These are phyloP conservation scores for Drosophila prosaltans DNA, from an alignment of 1,140 invertebrate species.

Conservation along the genomic window DNA sequence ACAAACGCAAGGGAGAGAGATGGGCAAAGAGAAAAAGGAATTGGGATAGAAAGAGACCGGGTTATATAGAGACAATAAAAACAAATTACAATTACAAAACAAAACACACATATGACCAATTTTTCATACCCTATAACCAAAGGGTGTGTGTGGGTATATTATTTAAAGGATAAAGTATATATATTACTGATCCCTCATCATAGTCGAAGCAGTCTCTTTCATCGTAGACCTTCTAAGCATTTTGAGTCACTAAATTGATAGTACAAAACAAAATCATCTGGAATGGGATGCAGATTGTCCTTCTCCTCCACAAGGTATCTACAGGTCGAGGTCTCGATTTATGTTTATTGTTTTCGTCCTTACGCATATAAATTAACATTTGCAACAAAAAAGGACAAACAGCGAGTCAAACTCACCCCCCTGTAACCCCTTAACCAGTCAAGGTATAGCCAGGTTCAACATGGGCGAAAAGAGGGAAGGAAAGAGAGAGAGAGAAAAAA, in stretches of 20 bases:
- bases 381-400: constrained; percentile 24
- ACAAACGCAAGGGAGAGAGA: not conserved
- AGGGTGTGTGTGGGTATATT: not conserved
- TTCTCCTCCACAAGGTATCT: not conserved
- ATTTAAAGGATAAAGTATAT: too few species aligned
- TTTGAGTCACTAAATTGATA: too few species aligned
- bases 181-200: too few species aligned
- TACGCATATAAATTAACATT: constrained; percentile 43
- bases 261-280: too few species aligned
- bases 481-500: constrained; percentile 14
- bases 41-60: too few species aligned
- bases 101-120: constrained; percentile 32
- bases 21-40: not conserved
- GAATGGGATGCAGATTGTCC: too few species aligned
- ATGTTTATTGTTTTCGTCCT: constrained; percentile 1
- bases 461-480: constrained; percentile 1
- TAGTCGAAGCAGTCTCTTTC: too few species aligned
- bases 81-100: constrained; percentile 70
- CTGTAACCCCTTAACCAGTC: constrained; percentile 40
- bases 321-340: not conserved
- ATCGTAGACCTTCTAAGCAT: too few species aligned
- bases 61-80: constrained; percentile 57
- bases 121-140: constrained; percentile 25
- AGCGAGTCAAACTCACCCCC: constrained; percentile 7
- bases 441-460: constrained; percentile 2